Conservation (phyloP, 2,113 vertebrate genomes). For the Epinephelus moara region DNA sequence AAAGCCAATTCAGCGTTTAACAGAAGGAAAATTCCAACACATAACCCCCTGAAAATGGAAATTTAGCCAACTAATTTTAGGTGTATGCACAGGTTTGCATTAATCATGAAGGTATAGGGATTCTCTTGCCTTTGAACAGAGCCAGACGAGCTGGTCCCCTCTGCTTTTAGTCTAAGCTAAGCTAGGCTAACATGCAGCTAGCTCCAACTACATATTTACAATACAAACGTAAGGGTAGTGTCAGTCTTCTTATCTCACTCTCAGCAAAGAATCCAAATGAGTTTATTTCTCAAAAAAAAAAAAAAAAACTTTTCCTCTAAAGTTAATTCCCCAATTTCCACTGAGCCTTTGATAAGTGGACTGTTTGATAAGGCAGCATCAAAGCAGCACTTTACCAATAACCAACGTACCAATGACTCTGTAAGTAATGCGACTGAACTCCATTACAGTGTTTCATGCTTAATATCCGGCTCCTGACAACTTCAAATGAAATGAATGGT, state of each 20-base stretch:
- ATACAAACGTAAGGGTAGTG: background rate
- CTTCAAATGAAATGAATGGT: slow-evolving; percentile 35
- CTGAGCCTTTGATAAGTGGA: slow-evolving; percentile 9
- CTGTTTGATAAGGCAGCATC: slow-evolving; percentile 41
- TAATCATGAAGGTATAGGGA: too few relatives aligned
- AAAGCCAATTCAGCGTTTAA: background rate
- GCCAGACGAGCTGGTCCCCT: background rate
- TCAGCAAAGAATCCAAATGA: background rate
- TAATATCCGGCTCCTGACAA: slow-evolving; percentile 53
- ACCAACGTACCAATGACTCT: slow-evolving; percentile 15
- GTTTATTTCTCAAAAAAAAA: background rate
- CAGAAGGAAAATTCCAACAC: background rate
- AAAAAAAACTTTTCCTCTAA: background rate
- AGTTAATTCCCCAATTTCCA: background rate
- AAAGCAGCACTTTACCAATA: slow-evolving; percentile 43
- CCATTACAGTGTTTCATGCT: slow-evolving; percentile 36
- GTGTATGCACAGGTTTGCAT: background rate
- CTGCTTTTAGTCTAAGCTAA: background rate
- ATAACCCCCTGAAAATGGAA: background rate
- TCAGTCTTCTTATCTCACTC: background rate
- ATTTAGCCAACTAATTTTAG: too few relatives aligned
- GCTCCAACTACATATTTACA: background rate
- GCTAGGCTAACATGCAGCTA: background rate
- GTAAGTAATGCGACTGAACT: slow-evolving; percentile 1
- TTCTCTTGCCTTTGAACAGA: background rate